Evolutionary conservation across 2,888 invertebrate genomes (phyloP).

Genomic region (Stenchaetothrips biformis): DNA sequence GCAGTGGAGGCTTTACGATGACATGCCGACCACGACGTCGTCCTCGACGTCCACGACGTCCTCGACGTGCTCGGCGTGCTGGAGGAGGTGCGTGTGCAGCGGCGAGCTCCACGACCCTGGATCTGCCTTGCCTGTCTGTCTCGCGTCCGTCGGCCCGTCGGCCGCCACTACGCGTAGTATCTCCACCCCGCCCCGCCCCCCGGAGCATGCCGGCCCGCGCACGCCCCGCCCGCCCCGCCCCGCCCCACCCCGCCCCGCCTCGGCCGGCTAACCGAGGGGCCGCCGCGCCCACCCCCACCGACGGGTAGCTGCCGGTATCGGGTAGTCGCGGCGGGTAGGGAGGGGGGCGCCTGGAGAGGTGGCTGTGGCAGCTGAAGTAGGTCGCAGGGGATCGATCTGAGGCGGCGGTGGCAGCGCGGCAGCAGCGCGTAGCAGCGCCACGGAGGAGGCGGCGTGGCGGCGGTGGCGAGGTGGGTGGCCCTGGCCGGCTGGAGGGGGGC

Average conservation of each 20-base stretch:
- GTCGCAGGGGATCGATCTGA: constrained; percentile 17
- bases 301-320: not conserved
- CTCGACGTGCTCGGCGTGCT: too few relatives aligned
- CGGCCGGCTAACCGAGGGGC: not conserved
- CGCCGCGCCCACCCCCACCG: not conserved
- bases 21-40: too few relatives aligned
- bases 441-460: not conserved
- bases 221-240: not conserved
- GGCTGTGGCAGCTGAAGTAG: constrained; percentile 17
- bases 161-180: not conserved
- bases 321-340: not conserved
- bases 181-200: not conserved
- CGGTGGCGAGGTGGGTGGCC: too few relatives aligned
- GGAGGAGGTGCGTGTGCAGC: too few relatives aligned
- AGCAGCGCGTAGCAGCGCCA: not conserved
- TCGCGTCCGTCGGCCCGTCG: too few relatives aligned
- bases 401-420: constrained; percentile 1
- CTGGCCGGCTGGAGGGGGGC: not conserved
- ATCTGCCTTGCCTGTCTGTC: too few relatives aligned
- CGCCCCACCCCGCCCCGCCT: not conserved
- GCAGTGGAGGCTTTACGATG: too few relatives aligned
- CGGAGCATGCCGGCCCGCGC: too few relatives aligned
- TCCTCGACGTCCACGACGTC: too few relatives aligned
- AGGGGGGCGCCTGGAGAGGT: constrained; percentile 3
- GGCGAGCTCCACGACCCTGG: too few relatives aligned